Base-by-base conservation (phyloP, 35 echinoderm and acorn worm species). In the Nesometra sesokonis region DNA sequence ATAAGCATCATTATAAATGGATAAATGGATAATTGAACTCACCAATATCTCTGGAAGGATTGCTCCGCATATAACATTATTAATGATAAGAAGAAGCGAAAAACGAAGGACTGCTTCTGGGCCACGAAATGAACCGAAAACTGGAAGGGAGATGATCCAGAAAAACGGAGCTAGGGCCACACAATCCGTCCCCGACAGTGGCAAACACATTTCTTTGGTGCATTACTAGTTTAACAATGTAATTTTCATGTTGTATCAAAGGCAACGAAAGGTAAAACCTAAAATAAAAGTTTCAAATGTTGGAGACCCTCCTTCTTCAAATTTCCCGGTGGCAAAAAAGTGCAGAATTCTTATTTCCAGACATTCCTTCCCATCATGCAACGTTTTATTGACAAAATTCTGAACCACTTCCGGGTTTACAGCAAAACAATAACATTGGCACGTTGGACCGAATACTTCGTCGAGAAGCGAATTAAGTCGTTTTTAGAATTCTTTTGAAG, bases 61-160 rank as follows among this genome's bases (percentile, higher is more conserved):
- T 67, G 52, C 81, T 32, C 82, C 67, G 8, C 76, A 81, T 27
- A 97, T 39, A 2, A 89, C 34, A 31, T 89, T 84, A 79, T 97
- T 89, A 32, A 97, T 35, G 83, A 91, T 86, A 89, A 97, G 88
- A 29, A 97, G 46, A 32, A 97, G 77, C 23, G 95, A 97, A 32
- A 93, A 85, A 21, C 95, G 89, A 36, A 97, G 85, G 8, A 93
- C 95, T 46, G 90, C 39, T 79, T 93, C 91, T n/a, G 95, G 95
- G 32, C 95, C 95, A 89, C 84, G 91, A 84, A 97, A 84, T 13
- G 94, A 90, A 5, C 81, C 94, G 46, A 93, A 86, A 29, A 97
- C 46, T 31, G 94, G 95, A 89, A 97, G 91, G 0, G 90, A 76
- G 2, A 91, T 38, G 11, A 97, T 37, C 89, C 90, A 89, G 27